These are phyloP conservation scores for Sinosuthora webbiana DNA, from an alignment of 2,113 vertebrate genomes.

Conservation along the genomic window DNA sequence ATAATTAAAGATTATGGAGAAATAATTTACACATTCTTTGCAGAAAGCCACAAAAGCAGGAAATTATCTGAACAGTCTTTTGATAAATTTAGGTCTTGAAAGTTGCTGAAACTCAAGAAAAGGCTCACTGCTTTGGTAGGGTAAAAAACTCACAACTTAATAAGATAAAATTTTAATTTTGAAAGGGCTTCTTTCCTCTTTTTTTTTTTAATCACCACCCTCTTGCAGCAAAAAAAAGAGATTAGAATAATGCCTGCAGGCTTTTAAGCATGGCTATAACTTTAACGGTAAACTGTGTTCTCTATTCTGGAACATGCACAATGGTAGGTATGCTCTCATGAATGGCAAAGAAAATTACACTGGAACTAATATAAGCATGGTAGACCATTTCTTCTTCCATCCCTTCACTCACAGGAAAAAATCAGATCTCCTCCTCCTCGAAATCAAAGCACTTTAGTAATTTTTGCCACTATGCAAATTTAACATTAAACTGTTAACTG, in stretches of 20 bases:
- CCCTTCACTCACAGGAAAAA: neutral
- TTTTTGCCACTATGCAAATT: slow-evolving; percentile 4
- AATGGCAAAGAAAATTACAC: neutral
- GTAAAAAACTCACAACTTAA: neutral
- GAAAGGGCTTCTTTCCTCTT: neutral
- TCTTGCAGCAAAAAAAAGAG: neutral
- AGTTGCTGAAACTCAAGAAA: neutral
- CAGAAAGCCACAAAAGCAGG: neutral
- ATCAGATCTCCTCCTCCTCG: neutral
- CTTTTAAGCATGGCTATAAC: neutral
- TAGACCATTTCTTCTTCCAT: neutral
- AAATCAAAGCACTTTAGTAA: neutral
- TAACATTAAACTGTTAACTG: slow-evolving; percentile 27
- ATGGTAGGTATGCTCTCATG: neutral
- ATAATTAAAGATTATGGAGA: neutral
- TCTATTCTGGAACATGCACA: neutral
- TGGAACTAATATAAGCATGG: neutral
- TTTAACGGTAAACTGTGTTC: neutral
- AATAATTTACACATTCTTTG: neutral
- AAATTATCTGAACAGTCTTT: neutral
- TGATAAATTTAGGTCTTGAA: neutral
- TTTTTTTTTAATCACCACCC: neutral
- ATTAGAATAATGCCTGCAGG: neutral
- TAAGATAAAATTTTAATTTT: neutral
- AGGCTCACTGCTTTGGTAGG: neutral